A percentile compares a stretch with the other conserved stretches of the same genome.
phyloP scores from a whole-genome alignment of 1,140 invertebrate species.

The Tetramorium parvispinum region DNA sequence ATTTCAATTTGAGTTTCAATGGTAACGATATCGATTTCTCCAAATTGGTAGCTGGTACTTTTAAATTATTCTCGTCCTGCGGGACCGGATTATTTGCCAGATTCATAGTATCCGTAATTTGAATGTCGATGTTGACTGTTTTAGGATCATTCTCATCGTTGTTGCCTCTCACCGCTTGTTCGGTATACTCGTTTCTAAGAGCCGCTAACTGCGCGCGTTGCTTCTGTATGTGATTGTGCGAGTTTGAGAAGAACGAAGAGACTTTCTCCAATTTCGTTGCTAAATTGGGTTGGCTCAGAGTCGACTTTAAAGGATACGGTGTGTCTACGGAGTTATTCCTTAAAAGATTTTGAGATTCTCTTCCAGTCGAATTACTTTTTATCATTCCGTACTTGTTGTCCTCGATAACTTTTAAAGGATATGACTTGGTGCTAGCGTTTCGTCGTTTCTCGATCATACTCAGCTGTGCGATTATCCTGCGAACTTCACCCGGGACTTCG shows the following conservation, averaged over 20 bases:
- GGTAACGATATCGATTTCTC: conserved; percentile 83
- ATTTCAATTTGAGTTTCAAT: conserved; percentile 84
- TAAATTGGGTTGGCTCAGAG: conserved; percentile 85
- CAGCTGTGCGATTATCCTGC: conserved; percentile 88
- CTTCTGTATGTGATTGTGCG: conserved; percentile 88
- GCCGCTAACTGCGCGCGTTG: conserved; percentile 83
- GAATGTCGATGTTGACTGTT: conserved; percentile 83
- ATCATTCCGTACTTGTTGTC: conserved; percentile 86
- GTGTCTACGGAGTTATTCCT: conserved; percentile 75
- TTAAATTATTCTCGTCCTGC: conserved; percentile 73
- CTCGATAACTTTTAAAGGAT: conserved; percentile 86
- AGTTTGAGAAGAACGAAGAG: conserved; percentile 88
- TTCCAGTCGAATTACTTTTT: conserved; percentile 82
- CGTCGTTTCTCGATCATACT: conserved; percentile 84
- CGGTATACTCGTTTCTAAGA: conserved; percentile 74
- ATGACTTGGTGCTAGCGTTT: conserved; percentile 81
- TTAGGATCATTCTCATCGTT: conserved; percentile 83
- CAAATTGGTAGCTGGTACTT: conserved; percentile 73
- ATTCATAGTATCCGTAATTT: conserved; percentile 80
- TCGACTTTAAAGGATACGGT: conserved; percentile 83
- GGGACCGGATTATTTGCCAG: conserved; percentile 60
- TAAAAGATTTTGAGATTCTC: conserved; percentile 77
- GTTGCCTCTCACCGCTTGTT: conserved; percentile 55
- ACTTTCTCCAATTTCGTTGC: conserved; percentile 83
- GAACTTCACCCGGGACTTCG: conserved; percentile 89